Evolutionary conservation across 2,888 invertebrate species (phyloP), one percentile per base, ranked within the genome.

Genomic region (Sthenelais limicola): DNA sequence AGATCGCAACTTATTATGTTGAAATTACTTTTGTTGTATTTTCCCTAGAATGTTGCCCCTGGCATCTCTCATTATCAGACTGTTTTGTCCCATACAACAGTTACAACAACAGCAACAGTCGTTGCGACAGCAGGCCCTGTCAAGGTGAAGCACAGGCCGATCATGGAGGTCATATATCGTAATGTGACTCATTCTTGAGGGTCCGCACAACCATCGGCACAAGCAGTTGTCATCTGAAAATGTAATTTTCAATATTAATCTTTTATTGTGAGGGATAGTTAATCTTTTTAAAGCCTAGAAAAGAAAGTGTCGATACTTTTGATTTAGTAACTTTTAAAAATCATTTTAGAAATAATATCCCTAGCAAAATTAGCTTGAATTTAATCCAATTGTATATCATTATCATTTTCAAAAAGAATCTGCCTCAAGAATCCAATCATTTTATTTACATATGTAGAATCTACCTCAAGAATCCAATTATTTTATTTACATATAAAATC

Each of bases 201-300:
- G 82, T 24, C 82, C 82, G 73, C 82, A 82, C 7, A 69, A 73
- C 82, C 82, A 82, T 1, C 82, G 80, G 58, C 81, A 81, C n/a
- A 77, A 73, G 71, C 81, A 82, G 35, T 79, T 79, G 3, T 79
- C 75, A 28, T 79, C 82, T 82, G 71, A 43, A 38, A 52, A 47
- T 3, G 32, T 15, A 15, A 21, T 9, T 15, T 9, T 18, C 9
- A 15, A n/a, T 12, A 52, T 52, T 52, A n/a, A 12, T n/a, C n/a
- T n/a, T n/a, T n/a, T n/a, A n/a, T n/a, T n/a, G n/a, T n/a, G n/a
- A n/a, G n/a, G n/a, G n/a, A n/a, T n/a, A n/a, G n/a, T n/a, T n/a
- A n/a, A n/a, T n/a, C n/a, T n/a, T n/a, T n/a, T n/a, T n/a, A n/a
- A n/a, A n/a, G n/a, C n/a, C n/a, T n/a, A n/a, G n/a, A n/a, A n/a